These are phyloP conservation scores for Oeneis ivallda DNA, from an alignment of 2,888 invertebrate species.

Conservation along the genomic window DNA sequence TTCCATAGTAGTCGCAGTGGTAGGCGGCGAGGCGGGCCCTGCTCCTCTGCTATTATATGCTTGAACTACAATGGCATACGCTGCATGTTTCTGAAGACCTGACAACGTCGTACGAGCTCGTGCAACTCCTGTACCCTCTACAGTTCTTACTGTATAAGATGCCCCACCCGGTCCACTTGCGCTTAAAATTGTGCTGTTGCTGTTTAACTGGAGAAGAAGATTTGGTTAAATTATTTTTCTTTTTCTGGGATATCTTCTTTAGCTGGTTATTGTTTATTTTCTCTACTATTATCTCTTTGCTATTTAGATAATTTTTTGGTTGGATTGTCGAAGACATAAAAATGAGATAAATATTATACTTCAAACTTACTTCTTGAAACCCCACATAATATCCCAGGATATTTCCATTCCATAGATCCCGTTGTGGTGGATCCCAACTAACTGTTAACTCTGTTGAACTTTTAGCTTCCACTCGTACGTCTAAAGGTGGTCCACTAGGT, in stretches of 20 bases:
- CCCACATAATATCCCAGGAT: slow-evolving; percentile 93
- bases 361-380: slow-evolving; percentile 85
- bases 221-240: neutral
- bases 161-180: slow-evolving; percentile 75
- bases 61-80: slow-evolving; percentile 91
- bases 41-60: slow-evolving; percentile 93
- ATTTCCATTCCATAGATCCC: slow-evolving; percentile 93
- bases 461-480: slow-evolving; percentile 91
- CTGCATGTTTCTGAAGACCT: slow-evolving; percentile 89
- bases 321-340: too few relatives aligned
- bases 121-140: slow-evolving; percentile 88
- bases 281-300: too few relatives aligned
- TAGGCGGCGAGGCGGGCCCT: slow-evolving; percentile 91
- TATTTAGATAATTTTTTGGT: too few relatives aligned
- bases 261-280: neutral
- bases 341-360: neutral
- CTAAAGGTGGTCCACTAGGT: slow-evolving; percentile 90
- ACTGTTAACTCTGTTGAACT: slow-evolving; percentile 92
- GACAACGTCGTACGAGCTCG: slow-evolving; percentile 84
- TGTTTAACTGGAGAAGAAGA: slow-evolving; percentile 59
- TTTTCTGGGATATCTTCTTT: neutral
- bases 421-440: slow-evolving; percentile 93
- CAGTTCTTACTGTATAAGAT: slow-evolving; percentile 88
- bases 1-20: slow-evolving; percentile 90
- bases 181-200: slow-evolving; percentile 70